These are phyloP conservation scores for Barbus barbus DNA, from an alignment of 2,113 vertebrate genomes.

Conservation along the genomic window DNA sequence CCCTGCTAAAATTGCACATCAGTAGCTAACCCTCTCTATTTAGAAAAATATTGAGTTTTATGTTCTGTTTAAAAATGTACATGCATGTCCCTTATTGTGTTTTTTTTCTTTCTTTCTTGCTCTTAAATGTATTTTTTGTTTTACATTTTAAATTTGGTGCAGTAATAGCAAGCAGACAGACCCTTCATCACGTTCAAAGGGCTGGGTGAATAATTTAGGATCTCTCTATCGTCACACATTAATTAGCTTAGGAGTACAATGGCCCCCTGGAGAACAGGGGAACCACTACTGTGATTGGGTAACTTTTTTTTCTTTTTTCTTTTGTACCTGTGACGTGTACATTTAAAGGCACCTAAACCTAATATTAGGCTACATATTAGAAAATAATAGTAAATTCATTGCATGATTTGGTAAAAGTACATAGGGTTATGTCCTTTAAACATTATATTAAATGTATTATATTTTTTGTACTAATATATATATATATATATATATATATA, in stretches of 20 bases:
- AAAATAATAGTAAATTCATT: no score
- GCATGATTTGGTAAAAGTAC: no score
- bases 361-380: not conserved
- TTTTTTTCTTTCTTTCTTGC: not conserved
- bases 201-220: not conserved
- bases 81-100: not conserved
- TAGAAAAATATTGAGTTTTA: not conserved
- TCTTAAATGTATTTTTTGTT: not conserved
- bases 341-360: not conserved
- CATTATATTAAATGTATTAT: no score
- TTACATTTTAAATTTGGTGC: not conserved
- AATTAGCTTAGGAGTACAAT: slow-evolving; percentile 1
- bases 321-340: not conserved
- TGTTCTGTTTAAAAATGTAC: not conserved
- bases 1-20: no score
- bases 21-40: not conserved
- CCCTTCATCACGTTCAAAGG: not conserved
- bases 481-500: no score
- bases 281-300: not conserved
- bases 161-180: not conserved
- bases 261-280: not conserved
- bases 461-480: not conserved
- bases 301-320: not conserved
- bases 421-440: no score
- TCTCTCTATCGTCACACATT: not conserved